Evolutionary conservation across 2,113 vertebrate species (phyloP), one percentile per base, ranked within the genome.

Genomic region (Hystrix cristata): DNA sequence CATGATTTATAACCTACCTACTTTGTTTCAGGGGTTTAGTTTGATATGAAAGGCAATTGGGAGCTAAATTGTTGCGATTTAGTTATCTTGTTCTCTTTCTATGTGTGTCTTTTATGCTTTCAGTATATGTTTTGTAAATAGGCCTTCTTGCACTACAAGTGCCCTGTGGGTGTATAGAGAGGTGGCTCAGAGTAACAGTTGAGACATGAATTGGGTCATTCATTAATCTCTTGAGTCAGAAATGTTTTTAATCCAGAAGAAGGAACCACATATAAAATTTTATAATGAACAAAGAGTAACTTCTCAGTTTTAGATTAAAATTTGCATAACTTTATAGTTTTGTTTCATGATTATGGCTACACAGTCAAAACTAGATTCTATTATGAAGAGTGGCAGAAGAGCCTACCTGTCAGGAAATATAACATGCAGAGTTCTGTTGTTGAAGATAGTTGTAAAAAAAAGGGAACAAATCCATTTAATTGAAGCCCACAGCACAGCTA

Each of bases 161-260:
- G 92, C 34, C 78, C 85, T 91, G 90, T 97, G 97, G 93, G 93
- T 93, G 72, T 97, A 80, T 64, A 83, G 62, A 97, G 71, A 96
- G 34, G 71, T 96, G 81, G 91, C 91, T 95, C 91, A 96, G 72
- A 90, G 80, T 95, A 97, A 96, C 59, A 92, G 76, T 83, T 88
- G 90, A 97, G 88, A 94, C 71, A 92, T 97, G 97, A 97, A 95
- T 97, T 65, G 46, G 48, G n/a, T 86, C 95, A 97, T 98, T 97
- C 96, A 96, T 97, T 96, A 95, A 85, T 95, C 80, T 88, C 79
- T 96, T 93, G 78, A 95, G 87, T 95, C 34, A 97, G 74, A 97
- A 94, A 85, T 96, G 72, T 83, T 97, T 97, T 94, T 96, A 97
- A 97, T 96, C 38, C 31, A 91, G 74, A 94, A 93, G 82, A 93